Evolutionary conservation across 2,888 invertebrate species (phyloP), one percentile per base, ranked within the genome.

Genomic region (Sphaerophoria taeniata): DNA sequence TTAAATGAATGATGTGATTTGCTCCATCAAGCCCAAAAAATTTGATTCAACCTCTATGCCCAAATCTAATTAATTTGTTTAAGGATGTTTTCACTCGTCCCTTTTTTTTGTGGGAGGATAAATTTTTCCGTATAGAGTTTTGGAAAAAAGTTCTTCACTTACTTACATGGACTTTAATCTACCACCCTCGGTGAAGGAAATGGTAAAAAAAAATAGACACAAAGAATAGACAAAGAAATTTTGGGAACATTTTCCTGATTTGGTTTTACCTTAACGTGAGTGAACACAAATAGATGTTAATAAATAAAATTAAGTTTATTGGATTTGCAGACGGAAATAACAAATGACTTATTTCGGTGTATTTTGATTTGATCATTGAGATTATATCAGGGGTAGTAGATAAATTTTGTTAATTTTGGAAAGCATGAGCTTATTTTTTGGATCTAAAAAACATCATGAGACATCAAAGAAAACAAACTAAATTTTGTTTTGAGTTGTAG

Each of bases 61-160:
- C 77, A 70, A 83, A 78, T 78, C 78, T 78, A 78, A 83, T 83
- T 83, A 78, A 83, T 83, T 78, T 70, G 78, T 78, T 74, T 83
- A 2, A 34, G 63, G 63, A 47, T 51, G 36, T 47, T 33, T 67
- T 47, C 74, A 16, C 24, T 45, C 31, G n/a, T 34, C 9, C 11
- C 9, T 16, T 55, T 0, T 60, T n/a, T 11, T 11, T 33, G 49
- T 58, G 6, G 24, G 14, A 33, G 47, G 63, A 63, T 61, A 45
- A 43, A 60, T 4, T 16, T 49, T 49, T 16, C 6, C 24, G 7
- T 47, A 31, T 6, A n/a, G n/a, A 12, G 12, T 34, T 65, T 65
- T 14, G 34, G 11, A 65, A 65, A 43, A 34, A 49, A 9, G 49
- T 49, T 63, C 47, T 33, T 65, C 63, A 0, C 4, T 3, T 45